Evolutionary conservation across 2,113 vertebrate genomes (phyloP).

Genomic region (Aix galericulata): DNA sequence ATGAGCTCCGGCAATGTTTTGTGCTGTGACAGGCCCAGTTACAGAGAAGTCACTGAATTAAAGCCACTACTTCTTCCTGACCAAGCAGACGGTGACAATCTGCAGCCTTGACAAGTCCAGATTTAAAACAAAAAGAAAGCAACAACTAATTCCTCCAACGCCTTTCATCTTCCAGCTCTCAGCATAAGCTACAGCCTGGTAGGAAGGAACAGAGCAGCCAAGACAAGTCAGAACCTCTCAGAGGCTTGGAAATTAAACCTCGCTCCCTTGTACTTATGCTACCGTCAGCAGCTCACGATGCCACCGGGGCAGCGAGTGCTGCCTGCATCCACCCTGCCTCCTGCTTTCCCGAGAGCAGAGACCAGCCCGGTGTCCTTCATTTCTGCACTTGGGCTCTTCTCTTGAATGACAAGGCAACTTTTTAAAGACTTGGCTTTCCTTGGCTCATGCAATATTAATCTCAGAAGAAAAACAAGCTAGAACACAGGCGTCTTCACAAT

Average conservation of each 20-base stretch:
- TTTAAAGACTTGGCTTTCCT: constrained; percentile 2
- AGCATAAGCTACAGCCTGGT: background rate
- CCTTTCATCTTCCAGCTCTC: background rate
- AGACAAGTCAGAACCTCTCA: background rate
- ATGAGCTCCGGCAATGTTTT: background rate
- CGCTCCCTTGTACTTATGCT: background rate
- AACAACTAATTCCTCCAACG: background rate
- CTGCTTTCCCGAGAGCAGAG: background rate
- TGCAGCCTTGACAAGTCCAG: constrained; percentile 12
- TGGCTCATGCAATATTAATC: constrained; percentile 50
- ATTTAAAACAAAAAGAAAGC: constrained; percentile 31
- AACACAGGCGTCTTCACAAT: background rate
- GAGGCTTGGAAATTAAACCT: background rate
- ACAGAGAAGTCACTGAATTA: background rate
- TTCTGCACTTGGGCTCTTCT: background rate
- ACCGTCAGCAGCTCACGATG: rapidly evolving
- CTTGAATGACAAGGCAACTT: constrained; percentile 28
- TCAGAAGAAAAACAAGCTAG: constrained; percentile 19
- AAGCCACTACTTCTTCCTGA: background rate
- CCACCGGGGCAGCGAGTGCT: background rate
- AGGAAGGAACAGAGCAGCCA: background rate
- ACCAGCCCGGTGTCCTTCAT: background rate
- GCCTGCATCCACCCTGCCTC: background rate
- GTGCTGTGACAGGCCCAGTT: background rate
- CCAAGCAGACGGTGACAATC: background rate